Percentiles rank a stretch among this genome's conserved stretches.
Conservation (phyloP, 1,140 invertebrate genomes). For the Listronotus bonariensis region DNA sequence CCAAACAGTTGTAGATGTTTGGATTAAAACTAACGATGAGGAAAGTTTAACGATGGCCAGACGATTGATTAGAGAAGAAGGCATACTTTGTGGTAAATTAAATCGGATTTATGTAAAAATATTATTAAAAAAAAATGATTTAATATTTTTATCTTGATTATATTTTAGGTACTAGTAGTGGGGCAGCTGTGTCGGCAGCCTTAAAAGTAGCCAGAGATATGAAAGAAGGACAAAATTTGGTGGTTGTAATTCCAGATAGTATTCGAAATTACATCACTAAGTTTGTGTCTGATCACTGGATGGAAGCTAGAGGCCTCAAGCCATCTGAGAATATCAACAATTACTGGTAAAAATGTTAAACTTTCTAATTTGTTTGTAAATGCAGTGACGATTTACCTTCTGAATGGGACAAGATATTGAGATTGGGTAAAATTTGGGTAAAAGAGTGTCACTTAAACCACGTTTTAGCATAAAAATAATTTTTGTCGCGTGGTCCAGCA, state of each 20-base stretch:
- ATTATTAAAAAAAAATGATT: too few species aligned
- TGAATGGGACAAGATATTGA: too few species aligned
- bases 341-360: constrained; percentile 61
- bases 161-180: constrained; percentile 83
- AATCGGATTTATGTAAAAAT: too few species aligned
- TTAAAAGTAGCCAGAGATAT: constrained; percentile 79
- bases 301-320: constrained; percentile 80
- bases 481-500: too few species aligned
- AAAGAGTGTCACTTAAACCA: too few species aligned
- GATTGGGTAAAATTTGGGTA: too few species aligned
- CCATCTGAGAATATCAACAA: constrained; percentile 58
- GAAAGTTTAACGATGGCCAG: constrained; percentile 82
- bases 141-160: not conserved
- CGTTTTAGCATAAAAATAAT: too few species aligned
- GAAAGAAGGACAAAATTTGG: constrained; percentile 81
- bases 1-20: constrained; percentile 76
- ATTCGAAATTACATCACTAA: constrained; percentile 99
- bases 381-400: too few species aligned
- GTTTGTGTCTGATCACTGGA: constrained; percentile 95
- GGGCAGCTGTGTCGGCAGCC: constrained; percentile 80
- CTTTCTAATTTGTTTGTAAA: too few species aligned
- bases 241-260: constrained; percentile 91
- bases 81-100: constrained; percentile 65
- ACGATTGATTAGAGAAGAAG: constrained; percentile 88
- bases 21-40: constrained; percentile 84